Evolutionary conservation across 2,113 vertebrate genomes (phyloP).

Genomic region (Dasypus novemcinctus): DNA sequence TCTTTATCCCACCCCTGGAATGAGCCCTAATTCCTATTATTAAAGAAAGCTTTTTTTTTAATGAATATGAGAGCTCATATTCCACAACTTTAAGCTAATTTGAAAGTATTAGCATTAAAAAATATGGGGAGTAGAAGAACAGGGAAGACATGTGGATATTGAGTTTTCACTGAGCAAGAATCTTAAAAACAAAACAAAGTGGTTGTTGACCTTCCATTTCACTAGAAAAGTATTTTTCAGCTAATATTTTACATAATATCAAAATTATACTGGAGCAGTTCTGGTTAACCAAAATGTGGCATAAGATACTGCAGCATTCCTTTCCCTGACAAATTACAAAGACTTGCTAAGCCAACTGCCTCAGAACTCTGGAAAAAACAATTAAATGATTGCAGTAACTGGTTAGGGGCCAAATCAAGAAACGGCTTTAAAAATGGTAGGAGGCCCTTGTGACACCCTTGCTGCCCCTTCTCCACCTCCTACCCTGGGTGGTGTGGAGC

Average conservation of each 20-base stretch:
- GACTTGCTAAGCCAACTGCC: no score
- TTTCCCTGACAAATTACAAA: no score
- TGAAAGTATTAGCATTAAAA: background rate
- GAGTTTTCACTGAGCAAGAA: background rate
- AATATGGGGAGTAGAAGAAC: background rate
- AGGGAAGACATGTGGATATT: background rate
- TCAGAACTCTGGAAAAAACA: no score
- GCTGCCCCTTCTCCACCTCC: no score
- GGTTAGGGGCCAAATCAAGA: no score
- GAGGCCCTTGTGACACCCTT: no score
- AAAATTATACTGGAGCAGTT: background rate
- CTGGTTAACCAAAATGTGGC: no score
- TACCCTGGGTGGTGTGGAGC: no score
- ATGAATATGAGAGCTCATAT: conserved; percentile 23
- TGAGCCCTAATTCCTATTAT: background rate
- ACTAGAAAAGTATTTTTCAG: background rate
- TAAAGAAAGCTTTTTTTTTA: background rate
- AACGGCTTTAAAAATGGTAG: no score
- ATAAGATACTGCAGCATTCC: no score
- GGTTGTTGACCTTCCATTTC: background rate
- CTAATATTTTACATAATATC: background rate
- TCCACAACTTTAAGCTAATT: background rate
- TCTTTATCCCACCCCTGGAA: background rate
- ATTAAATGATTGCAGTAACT: no score
- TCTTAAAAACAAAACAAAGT: background rate